These are phyloP conservation scores for Dendropsophus ebraccatus DNA, from an alignment of 2,113 vertebrate species.

Conservation along the genomic window DNA sequence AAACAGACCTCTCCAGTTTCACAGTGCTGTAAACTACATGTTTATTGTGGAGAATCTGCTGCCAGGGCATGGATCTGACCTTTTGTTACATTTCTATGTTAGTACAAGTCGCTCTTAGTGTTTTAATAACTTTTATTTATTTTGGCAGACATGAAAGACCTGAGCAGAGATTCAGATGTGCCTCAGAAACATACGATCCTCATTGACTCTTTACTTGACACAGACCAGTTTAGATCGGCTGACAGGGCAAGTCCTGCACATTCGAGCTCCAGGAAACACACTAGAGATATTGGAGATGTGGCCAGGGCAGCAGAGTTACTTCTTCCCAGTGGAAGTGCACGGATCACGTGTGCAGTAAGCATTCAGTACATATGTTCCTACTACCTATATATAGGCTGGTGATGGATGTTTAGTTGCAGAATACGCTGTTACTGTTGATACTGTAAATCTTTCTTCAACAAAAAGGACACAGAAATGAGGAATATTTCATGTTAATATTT, in stretches of 20 bases:
- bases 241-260: constrained; percentile 73
- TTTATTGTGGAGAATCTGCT: too few species aligned
- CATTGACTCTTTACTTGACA: constrained; percentile 86
- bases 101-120: too few species aligned
- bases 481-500: too few species aligned
- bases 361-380: neutral
- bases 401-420: neutral
- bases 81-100: too few species aligned
- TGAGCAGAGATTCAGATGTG: constrained; percentile 64
- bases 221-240: constrained; percentile 81
- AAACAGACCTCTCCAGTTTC: too few species aligned
- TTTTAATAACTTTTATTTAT: neutral
- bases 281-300: constrained; percentile 86
- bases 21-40: too few species aligned
- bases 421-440: neutral
- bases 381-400: neutral
- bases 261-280: constrained; percentile 73
- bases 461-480: too few species aligned
- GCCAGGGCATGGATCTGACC: too few species aligned
- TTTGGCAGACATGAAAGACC: constrained; percentile 74
- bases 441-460: too few species aligned
- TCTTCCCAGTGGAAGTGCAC: constrained; percentile 86
- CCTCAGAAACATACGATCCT: constrained; percentile 79
- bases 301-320: constrained; percentile 85
- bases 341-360: constrained; percentile 81